A percentile compares a stretch with the other conserved stretches of the same genome.
Evolutionary conservation across 2,113 vertebrate species (phyloP).

Genomic region (Rhynchopsitta pachyrhyncha): DNA sequence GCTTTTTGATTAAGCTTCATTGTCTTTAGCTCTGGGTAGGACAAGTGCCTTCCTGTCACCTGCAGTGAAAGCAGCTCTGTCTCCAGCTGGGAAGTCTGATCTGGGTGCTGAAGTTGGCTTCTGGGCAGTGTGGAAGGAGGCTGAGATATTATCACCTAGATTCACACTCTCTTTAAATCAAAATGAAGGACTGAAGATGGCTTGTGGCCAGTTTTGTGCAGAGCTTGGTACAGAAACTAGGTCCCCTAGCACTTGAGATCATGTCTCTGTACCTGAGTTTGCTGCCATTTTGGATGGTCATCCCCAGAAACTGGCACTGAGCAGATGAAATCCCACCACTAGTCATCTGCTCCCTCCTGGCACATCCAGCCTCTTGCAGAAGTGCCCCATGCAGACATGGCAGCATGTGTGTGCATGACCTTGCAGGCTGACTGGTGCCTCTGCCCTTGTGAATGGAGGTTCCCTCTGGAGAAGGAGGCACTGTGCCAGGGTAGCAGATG

Average conservation of each 20-base stretch:
- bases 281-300: not conserved
- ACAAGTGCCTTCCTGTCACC: not conserved
- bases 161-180: not conserved
- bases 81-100: not conserved
- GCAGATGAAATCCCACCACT: not conserved
- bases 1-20: not conserved
- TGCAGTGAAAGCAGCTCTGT: not conserved
- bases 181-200: not conserved
- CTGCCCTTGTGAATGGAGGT: conserved; percentile 5
- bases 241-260: not conserved
- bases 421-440: not conserved
- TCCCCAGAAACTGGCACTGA: not conserved
- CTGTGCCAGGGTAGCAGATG: conserved; percentile 67
- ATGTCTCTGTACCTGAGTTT: not conserved
- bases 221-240: not conserved
- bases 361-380: not conserved
- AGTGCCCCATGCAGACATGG: not conserved
- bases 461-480: conserved; percentile 26
- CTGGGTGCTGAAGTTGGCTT: not conserved
- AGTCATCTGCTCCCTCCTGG: not conserved
- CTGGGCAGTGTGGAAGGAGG: not conserved
- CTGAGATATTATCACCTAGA: not conserved
- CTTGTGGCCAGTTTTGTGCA: not conserved
- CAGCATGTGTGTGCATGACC: not conserved
- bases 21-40: not conserved